Percentiles rank a stretch among this genome's conserved stretches.
These are phyloP conservation scores for Naja naja DNA, from an alignment of 2,113 vertebrate genomes.

Conservation along the genomic window DNA sequence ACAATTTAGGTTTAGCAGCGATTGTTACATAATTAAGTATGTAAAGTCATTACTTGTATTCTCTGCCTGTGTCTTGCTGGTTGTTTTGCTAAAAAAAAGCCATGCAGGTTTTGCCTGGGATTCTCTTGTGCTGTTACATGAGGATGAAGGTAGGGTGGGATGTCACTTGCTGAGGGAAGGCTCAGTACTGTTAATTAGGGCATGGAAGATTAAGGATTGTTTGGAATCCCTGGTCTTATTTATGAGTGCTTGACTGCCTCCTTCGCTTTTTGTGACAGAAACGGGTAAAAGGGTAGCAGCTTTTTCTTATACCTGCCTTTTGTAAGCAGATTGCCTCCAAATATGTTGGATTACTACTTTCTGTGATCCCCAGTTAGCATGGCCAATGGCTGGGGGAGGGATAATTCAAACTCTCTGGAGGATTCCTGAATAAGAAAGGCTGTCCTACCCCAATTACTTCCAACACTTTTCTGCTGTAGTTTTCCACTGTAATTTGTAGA, in stretches of 20 bases:
- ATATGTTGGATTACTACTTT: neutral
- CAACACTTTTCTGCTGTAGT: conserved; percentile 59
- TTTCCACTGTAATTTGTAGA: conserved; percentile 77
- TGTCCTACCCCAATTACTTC: neutral
- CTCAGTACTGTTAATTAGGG: neutral
- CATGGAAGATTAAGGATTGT: neutral
- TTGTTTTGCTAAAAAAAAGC: neutral
- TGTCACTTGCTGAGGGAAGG: neutral
- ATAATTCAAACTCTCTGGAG: neutral
- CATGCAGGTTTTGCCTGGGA: neutral
- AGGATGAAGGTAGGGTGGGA: neutral
- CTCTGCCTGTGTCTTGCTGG: neutral
- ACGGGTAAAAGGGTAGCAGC: conserved; percentile 22
- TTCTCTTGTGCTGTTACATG: neutral
- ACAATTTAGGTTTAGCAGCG: neutral
- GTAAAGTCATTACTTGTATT: neutral
- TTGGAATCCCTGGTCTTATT: neutral
- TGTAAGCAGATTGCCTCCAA: neutral
- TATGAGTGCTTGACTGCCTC: neutral
- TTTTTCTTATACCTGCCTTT: conserved; percentile 16
- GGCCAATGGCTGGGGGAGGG: neutral
- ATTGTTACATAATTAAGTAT: neutral
- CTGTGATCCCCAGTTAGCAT: neutral
- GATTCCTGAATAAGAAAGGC: neutral
- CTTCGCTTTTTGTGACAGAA: neutral